Evolutionary conservation across 2,888 invertebrate genomes (phyloP), one percentile per base, ranked within the genome.

Genomic region (Acanthopleura granulata): DNA sequence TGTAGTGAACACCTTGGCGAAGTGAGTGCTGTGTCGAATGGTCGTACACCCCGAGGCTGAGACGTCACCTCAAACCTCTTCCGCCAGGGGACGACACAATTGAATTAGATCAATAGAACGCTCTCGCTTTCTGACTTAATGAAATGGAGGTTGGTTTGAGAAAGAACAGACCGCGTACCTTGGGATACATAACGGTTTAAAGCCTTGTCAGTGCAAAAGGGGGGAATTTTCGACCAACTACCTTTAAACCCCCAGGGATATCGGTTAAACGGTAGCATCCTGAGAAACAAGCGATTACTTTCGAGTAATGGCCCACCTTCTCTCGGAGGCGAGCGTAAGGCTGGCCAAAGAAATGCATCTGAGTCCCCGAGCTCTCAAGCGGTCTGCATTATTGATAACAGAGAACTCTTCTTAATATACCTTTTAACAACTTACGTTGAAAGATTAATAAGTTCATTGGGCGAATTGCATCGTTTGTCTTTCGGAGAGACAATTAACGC

Each of bases 71-170:
- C 66, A 66, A 66, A 66, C 27, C 66, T 66, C 29, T 66, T 3
- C 29, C 22, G 18, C 66, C 25, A 15, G 66, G 66, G 66, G 25
- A 16, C 25, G 29, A 66, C 25, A 22, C 22, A 66, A 66, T 66
- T 66, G 27, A 66, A 66, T 66, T 66, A 66, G 66, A 27, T 25
- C 66, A 66, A 66, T 66, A 66, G 22, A 27, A 66, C 22, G 66
- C 66, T 66, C 66, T 66, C 66, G 27, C 66, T 66, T 27, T 22
- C 66, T 66, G 66, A 66, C 66, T 66, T 66, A 66, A 66, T 66
- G 66, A 66, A 66, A 66, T 66, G 66, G 66, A 66, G 66, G 66
- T 66, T 66, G 66, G 66, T 66, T 66, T 66, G 66, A 66, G 66
- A 66, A 66, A 66, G 66, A 66, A 27, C 66, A 66, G 66, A 66